Evolutionary conservation across 1,140 invertebrate species (phyloP), one percentile per base, ranked within the genome.

Genomic region (Papilio glaucus): DNA sequence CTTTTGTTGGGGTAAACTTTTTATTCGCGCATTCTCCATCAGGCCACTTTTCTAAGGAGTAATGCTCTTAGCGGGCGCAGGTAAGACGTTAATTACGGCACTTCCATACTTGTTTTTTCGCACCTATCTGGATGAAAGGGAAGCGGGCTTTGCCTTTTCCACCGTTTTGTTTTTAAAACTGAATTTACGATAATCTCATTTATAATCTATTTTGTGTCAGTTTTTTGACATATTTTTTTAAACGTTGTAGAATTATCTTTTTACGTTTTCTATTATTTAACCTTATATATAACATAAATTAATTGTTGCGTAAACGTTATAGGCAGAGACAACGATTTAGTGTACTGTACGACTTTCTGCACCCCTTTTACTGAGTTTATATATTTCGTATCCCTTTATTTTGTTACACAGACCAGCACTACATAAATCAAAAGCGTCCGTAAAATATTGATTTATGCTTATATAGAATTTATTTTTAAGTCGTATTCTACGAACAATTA

Each of bases 101-200:
- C 49, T 57, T 57, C 45, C 21, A 57, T 21, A 57, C 49, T 57
- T 57, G 18, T 24, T 57, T 21, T 57, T 57, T 57, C 49, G 49
- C 49, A 57, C 49, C 18, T 57, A 57, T 57, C 49, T 57, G 21
- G 9, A 6, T 57, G 49, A 21, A 57, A 57, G 21, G 24, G 9
- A 24, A 57, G 49, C 12, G 49, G 24, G 21, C 21, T 57, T 57
- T 49, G 9, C 15, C 45, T 21, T 49, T 57, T 57, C 4, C 21
- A 57, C 21, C 18, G 49, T 57, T 57, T 57, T 57, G 49, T 57
- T 57, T 57, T 57, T 57, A 57, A 24, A 57, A 12, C 10, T 41
- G 21, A 9, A 45, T 24, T 24, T 57, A 24, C 21, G 49, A 21
- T 10, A 57, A 24, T 21, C 49, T 26, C 49, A 57, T 57, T 53